phyloP scores from a whole-genome alignment of 2,888 invertebrate species.

The Frankliniella intonsa region DNA sequence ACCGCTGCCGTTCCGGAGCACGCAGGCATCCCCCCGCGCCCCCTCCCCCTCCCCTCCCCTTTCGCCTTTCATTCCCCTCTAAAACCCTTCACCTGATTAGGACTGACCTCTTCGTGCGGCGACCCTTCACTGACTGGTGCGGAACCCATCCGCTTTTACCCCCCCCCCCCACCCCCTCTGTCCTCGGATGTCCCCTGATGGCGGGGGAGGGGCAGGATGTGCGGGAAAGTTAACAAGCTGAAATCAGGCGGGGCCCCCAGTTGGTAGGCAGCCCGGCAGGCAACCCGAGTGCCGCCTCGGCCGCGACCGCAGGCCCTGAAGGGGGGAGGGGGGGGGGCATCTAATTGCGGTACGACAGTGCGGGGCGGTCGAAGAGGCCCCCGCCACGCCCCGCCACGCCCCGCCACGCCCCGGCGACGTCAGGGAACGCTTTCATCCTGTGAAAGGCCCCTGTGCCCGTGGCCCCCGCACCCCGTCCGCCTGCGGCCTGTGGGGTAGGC shows the following conservation, averaged over 20 bases:
- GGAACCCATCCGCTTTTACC: not conserved
- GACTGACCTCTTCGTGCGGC: not conserved
- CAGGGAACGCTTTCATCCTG: slow-evolving; percentile 4
- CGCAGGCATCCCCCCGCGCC: too few relatives aligned
- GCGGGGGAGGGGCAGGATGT: not conserved
- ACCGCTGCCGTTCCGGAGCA: too few relatives aligned
- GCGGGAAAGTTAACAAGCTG: slow-evolving; percentile 9
- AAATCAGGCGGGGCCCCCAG: not conserved
- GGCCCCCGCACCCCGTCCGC: not conserved
- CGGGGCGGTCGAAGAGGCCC: too few relatives aligned
- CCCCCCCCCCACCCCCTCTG: not conserved
- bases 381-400: too few relatives aligned
- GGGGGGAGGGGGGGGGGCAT: not conserved
- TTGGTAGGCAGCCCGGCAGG: not conserved
- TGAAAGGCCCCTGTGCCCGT: not conserved
- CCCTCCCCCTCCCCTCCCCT: too few relatives aligned
- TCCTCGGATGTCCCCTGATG: not conserved
- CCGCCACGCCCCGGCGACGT: not conserved
- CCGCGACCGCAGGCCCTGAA: not conserved
- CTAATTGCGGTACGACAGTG: not conserved
- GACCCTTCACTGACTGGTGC: not conserved
- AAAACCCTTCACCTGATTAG: too few relatives aligned
- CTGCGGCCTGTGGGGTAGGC: too few relatives aligned
- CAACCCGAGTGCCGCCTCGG: not conserved
- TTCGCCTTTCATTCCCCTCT: too few relatives aligned